These are phyloP conservation scores for Rousettus madagascariensis DNA, from an alignment of 2,797 vertebrate genomes.

Conservation along the genomic window DNA sequence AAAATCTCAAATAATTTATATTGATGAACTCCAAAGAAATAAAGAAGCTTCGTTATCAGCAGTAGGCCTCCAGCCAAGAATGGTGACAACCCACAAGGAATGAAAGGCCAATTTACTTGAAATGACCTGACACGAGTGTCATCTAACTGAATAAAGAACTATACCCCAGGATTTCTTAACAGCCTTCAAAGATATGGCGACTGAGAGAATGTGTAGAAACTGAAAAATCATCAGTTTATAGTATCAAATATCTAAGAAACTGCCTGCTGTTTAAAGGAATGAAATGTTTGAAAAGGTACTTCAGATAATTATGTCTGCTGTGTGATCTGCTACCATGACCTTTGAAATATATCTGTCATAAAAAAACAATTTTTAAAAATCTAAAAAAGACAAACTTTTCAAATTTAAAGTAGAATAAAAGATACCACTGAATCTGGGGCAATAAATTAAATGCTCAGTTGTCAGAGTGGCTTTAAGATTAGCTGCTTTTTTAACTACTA, in stretches of 20 bases:
- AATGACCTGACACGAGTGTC: background rate
- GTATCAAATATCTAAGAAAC: slow-evolving; percentile 45
- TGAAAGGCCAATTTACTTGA: slow-evolving; percentile 21
- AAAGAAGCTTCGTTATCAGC: background rate
- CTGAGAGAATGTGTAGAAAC: background rate
- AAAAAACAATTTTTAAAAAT: background rate
- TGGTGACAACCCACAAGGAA: background rate
- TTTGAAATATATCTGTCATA: background rate
- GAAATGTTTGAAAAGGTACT: background rate
- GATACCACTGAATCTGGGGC: background rate
- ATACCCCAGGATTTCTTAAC: background rate
- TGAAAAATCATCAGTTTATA: background rate
- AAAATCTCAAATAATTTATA: slow-evolving; percentile 49
- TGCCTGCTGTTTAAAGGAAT: background rate
- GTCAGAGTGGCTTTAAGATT: background rate
- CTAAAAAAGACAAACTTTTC: background rate
- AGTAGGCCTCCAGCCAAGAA: background rate
- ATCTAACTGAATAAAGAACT: background rate
- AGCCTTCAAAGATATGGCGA: background rate
- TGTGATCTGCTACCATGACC: background rate
- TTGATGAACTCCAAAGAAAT: background rate
- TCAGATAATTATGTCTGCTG: background rate
- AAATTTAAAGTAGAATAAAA: slow-evolving; percentile 44
- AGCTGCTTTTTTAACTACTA: background rate
- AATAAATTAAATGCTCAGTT: background rate